Percentiles rank a stretch among this genome's conserved stretches.
phyloP scores from a whole-genome alignment of 2,797 vertebrate species.

The Carapus acus region DNA sequence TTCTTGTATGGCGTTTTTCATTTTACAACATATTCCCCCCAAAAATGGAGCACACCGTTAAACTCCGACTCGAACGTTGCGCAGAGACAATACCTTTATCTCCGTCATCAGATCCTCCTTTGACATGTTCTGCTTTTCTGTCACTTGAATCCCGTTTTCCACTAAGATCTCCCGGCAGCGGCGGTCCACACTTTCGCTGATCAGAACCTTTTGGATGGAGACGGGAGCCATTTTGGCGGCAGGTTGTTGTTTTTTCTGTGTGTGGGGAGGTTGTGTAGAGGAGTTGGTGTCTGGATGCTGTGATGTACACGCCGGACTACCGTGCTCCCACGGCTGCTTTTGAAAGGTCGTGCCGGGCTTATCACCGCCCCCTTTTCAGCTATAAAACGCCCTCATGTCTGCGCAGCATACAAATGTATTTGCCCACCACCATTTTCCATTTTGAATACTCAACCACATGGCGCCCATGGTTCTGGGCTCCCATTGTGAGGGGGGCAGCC shows the following conservation, averaged over 20 bases:
- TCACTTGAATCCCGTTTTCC: slow-evolving; percentile 82
- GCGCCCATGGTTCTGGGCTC: no score
- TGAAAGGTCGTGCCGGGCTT: slow-evolving; percentile 39
- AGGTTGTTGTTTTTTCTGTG: no score
- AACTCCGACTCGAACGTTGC: background rate
- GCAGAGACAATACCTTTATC: slow-evolving; percentile 83
- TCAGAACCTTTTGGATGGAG: slow-evolving; percentile 75
- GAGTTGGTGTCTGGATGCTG: slow-evolving; percentile 4
- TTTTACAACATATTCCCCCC: no score
- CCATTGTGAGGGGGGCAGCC: no score
- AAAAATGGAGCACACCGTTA: no score
- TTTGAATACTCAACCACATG: no score
- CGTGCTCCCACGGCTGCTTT: slow-evolving; percentile 39
- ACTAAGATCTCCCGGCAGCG: slow-evolving; percentile 82
- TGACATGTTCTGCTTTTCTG: slow-evolving; percentile 80
- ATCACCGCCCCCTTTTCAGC: slow-evolving; percentile 28
- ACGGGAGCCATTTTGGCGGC: slow-evolving; percentile 75
- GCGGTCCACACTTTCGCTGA: slow-evolving; percentile 90
- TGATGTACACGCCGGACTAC: slow-evolving; percentile 29
- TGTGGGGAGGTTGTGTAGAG: no score
- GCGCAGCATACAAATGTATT: slow-evolving; percentile 11
- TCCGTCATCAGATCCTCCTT: slow-evolving; percentile 82
- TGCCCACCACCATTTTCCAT: no score
- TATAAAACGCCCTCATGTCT: slow-evolving; percentile 38
- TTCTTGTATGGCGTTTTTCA: no score